Percentiles rank a stretch among this genome's conserved stretches.
These are phyloP conservation scores for Drosophila kepulauana DNA, from an alignment of 1,140 invertebrate genomes.

Conservation along the genomic window DNA sequence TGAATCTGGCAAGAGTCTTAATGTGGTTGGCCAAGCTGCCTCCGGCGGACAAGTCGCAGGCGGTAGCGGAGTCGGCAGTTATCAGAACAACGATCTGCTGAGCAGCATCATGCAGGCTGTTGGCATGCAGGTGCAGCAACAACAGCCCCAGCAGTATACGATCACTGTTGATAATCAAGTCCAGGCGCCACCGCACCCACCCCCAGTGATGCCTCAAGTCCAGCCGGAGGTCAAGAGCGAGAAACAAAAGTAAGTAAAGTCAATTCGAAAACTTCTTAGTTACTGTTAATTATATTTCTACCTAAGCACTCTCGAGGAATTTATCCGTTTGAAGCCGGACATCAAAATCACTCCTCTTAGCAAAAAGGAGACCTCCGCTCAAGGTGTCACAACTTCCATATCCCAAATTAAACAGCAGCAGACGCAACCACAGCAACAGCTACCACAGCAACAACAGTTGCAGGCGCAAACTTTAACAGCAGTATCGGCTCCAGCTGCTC, in stretches of 20 bases:
- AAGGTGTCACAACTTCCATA: neutral
- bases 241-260: constrained; percentile 54
- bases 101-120: constrained; percentile 82
- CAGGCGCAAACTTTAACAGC: constrained; percentile 44
- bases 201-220: constrained; percentile 38
- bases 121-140: constrained; percentile 70
- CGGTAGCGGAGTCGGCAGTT: constrained; percentile 24
- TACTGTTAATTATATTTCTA: neutral
- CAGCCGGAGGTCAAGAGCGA: constrained; percentile 58
- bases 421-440: constrained; percentile 21
- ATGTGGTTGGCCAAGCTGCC: constrained; percentile 42
- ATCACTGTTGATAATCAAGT: constrained; percentile 86
- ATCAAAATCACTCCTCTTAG: constrained; percentile 85
- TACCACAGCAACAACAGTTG: constrained; percentile 33
- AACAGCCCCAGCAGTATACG: constrained; percentile 78
- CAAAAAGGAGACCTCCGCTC: constrained; percentile 51
- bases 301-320: constrained; percentile 84
- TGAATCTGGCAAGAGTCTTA: constrained; percentile 70
- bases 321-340: constrained; percentile 85
- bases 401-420: constrained; percentile 38
- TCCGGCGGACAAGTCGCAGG: constrained; percentile 48
- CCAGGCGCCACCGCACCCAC: constrained; percentile 73
- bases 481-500: constrained; percentile 21
- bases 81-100: constrained; percentile 63
- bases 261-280: neutral